Percentiles rank a stretch among this genome's conserved stretches.
These are phyloP conservation scores for Brotula barbata DNA, from an alignment of 2,797 vertebrate genomes.

Conservation along the genomic window DNA sequence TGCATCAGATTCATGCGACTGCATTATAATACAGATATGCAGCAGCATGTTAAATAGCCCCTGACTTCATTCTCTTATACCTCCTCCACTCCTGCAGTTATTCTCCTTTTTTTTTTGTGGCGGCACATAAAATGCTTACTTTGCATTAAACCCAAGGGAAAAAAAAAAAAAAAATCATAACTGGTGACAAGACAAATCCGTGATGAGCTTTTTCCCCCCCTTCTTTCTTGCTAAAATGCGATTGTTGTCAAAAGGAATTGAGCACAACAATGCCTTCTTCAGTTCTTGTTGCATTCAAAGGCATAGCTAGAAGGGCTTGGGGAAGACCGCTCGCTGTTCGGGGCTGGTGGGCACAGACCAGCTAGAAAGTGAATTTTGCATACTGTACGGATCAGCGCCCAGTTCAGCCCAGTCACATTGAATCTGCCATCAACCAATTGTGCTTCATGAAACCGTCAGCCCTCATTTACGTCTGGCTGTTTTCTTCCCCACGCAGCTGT, in stretches of 20 bases:
- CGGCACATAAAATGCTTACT: conserved; percentile 65
- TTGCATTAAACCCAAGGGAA: conserved; percentile 51
- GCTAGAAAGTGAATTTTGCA: conserved; percentile 96
- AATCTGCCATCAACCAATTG: conserved; percentile 96
- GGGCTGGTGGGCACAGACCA: conserved; percentile 98
- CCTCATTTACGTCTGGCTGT: conserved; percentile 96
- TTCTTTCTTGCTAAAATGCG: conserved; percentile 84
- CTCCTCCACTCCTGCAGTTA: conserved; percentile 22
- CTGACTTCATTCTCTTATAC: conserved; percentile 29
- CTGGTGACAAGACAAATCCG: conserved; percentile 88
- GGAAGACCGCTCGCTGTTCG: conserved; percentile 84
- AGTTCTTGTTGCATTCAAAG: conserved; percentile 90
- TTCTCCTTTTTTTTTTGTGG: conserved; percentile 43
- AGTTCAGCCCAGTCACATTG: conserved; percentile 98
- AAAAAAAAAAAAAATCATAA: conserved; percentile 80
- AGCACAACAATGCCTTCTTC: conserved; percentile 84
- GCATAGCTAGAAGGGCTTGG: conserved; percentile 84
- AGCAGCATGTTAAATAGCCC: conserved; percentile 14
- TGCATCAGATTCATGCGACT: conserved; percentile 44
- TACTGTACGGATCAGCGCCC: conserved; percentile 99
- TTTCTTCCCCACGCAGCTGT: conserved; percentile 85
- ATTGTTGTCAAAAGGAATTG: conserved; percentile 97
- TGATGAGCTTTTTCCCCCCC: conserved; percentile 61
- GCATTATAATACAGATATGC: conserved; percentile 38
- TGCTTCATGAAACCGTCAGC: conserved; percentile 99